These are phyloP conservation scores for Heliornis fulica DNA, from an alignment of 2,113 vertebrate species.

Conservation along the genomic window DNA sequence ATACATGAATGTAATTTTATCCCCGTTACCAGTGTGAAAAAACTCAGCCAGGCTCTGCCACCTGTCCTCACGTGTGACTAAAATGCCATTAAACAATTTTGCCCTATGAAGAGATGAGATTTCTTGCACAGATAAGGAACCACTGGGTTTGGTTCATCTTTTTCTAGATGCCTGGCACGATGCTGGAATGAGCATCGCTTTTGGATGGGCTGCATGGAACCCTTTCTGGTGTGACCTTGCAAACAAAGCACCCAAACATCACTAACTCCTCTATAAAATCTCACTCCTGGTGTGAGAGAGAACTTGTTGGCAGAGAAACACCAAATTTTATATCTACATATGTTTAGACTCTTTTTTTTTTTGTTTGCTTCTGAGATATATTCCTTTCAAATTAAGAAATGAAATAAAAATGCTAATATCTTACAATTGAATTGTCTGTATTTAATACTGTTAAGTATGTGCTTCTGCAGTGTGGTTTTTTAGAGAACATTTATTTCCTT, in stretches of 20 bases:
- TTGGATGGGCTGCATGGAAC: neutral
- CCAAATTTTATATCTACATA: neutral
- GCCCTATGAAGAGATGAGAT: neutral
- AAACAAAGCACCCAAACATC: neutral
- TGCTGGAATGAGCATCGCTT: neutral
- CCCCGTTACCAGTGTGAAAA: neutral
- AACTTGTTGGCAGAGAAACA: neutral
- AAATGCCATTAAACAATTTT: neutral
- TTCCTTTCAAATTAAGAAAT: neutral
- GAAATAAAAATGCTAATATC: neutral
- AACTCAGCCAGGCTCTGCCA: neutral
- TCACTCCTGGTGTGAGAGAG: neutral
- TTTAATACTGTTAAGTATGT: neutral
- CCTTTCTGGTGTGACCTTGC: neutral
- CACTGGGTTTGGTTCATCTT: neutral
- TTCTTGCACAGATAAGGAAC: neutral
- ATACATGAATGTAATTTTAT: slow-evolving; percentile 45
- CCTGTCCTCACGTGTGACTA: neutral
- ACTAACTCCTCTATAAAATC: neutral
- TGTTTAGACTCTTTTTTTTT: neutral
- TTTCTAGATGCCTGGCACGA: neutral
- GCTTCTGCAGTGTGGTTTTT: too few relatives aligned
- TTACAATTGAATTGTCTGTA: neutral
- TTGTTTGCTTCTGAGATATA: neutral
- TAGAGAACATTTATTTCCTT: neutral